phyloP scores from a whole-genome alignment of 2,113 vertebrate species.

The Suncus etruscus region DNA sequence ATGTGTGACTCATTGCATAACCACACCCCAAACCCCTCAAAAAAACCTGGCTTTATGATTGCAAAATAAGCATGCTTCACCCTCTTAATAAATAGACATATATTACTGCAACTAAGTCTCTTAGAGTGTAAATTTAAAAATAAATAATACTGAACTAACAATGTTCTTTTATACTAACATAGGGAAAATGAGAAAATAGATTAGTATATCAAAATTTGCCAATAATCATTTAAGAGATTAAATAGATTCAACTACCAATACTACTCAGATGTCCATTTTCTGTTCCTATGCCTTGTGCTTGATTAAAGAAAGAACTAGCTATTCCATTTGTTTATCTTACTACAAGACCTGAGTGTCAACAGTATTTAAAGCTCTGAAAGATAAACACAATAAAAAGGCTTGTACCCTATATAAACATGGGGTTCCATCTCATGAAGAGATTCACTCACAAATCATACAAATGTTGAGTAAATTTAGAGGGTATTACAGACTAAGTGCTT shows the following conservation, averaged over 20 bases:
- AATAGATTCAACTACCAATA: not conserved
- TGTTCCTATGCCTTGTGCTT: not conserved
- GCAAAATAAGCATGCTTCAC: not conserved
- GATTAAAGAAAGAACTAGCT: not conserved
- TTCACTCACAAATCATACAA: not conserved
- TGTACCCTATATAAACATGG: not conserved
- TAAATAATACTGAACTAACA: constrained; percentile 32
- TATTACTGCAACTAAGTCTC: not conserved
- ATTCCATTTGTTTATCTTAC: not conserved
- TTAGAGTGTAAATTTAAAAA: constrained; percentile 51
- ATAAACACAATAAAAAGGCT: constrained; percentile 21
- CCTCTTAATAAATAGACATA: not conserved
- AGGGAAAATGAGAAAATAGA: not conserved
- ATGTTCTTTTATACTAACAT: constrained; percentile 21
- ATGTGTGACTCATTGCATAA: too few species aligned
- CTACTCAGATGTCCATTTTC: not conserved
- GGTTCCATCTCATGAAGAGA: not conserved
- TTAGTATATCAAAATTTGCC: constrained; percentile 13
- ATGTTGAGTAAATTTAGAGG: not conserved
- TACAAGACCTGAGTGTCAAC: not conserved
- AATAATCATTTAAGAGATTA: constrained; percentile 43
- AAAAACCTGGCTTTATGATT: not conserved
- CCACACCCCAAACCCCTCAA: too few species aligned
- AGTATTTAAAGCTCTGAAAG: not conserved
- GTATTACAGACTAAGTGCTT: not conserved